Conservation (phyloP, 2,888 invertebrate species). For the Nymphalis c-album region DNA sequence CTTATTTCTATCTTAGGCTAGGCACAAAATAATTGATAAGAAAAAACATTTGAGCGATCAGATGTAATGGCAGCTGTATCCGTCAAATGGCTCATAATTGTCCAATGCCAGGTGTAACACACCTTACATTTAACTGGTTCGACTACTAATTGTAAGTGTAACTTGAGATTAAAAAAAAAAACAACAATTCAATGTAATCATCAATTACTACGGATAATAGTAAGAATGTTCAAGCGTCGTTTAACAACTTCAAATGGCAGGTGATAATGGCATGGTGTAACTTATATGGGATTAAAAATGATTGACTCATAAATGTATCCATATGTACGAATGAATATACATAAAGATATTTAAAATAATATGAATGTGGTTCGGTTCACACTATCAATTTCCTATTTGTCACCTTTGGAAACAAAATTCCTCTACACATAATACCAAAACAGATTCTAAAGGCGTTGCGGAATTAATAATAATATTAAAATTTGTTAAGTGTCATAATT, state of each 20-base stretch:
- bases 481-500: too few species aligned
- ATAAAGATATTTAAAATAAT: too few species aligned
- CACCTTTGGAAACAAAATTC: too few species aligned
- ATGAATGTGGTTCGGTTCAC: too few species aligned
- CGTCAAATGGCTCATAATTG: constrained; percentile 20
- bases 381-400: too few species aligned
- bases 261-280: not conserved
- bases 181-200: constrained; percentile 9
- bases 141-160: constrained; percentile 2
- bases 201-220: not conserved
- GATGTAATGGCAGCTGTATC: constrained; percentile 27
- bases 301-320: too few species aligned
- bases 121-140: constrained; percentile 14
- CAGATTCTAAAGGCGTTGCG: too few species aligned
- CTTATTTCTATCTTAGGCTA: not conserved
- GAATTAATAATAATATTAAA: too few species aligned
- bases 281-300: too few species aligned
- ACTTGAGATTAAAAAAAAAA: constrained; percentile 9
- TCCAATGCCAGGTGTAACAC: constrained; percentile 22
- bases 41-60: not conserved
- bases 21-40: not conserved
- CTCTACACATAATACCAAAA: too few species aligned
- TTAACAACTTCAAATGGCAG: not conserved
- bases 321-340: too few species aligned
- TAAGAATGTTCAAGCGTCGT: constrained; percentile 5